Conservation (phyloP, 2,888 invertebrate genomes). For the Drosophila longiperda region DNA sequence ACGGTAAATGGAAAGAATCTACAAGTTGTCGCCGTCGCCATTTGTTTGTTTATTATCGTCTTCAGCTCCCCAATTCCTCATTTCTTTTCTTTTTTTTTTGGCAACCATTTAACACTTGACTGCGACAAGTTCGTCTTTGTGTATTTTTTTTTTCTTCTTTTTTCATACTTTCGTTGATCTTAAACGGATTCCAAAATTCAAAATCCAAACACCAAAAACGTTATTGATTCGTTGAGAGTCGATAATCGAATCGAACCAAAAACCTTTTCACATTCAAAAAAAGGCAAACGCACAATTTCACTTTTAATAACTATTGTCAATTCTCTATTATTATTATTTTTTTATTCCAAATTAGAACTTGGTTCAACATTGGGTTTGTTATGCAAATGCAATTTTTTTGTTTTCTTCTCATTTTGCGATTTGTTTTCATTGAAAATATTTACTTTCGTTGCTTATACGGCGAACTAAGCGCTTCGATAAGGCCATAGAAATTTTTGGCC, state of each 20-base stretch:
- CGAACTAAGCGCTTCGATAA: slow-evolving; percentile 18
- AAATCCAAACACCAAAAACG: slow-evolving; percentile 9
- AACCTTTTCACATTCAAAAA: slow-evolving; percentile 67
- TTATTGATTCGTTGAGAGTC: slow-evolving; percentile 20
- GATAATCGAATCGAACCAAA: slow-evolving; percentile 15
- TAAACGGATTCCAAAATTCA: slow-evolving; percentile 31
- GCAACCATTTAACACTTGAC: slow-evolving; percentile 41
- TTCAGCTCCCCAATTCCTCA: slow-evolving; percentile 37
- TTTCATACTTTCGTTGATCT: slow-evolving; percentile 52
- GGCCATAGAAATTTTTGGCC: slow-evolving; percentile 53
- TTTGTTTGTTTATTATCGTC: slow-evolving; percentile 24
- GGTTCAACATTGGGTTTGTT: slow-evolving; percentile 48
- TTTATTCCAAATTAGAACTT: slow-evolving; percentile 50
- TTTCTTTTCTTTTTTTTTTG: slow-evolving; percentile 57
- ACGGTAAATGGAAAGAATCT: slow-evolving; percentile 84
- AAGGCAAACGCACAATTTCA: slow-evolving; percentile 67
- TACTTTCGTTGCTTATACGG: slow-evolving; percentile 77
- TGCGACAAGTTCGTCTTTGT: slow-evolving; percentile 54
- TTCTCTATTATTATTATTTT: background rate
- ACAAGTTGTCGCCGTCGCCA: slow-evolving; percentile 57
- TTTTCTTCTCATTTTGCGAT: slow-evolving; percentile 24
- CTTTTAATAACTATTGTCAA: slow-evolving; percentile 53
- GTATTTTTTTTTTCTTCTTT: background rate
- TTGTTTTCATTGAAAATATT: slow-evolving; percentile 74
- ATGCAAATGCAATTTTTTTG: slow-evolving; percentile 60